Percentiles rank a stretch among this genome's conserved stretches.
Conservation (phyloP, 2,888 invertebrate genomes). For the Oegoconia quadripuncta region DNA sequence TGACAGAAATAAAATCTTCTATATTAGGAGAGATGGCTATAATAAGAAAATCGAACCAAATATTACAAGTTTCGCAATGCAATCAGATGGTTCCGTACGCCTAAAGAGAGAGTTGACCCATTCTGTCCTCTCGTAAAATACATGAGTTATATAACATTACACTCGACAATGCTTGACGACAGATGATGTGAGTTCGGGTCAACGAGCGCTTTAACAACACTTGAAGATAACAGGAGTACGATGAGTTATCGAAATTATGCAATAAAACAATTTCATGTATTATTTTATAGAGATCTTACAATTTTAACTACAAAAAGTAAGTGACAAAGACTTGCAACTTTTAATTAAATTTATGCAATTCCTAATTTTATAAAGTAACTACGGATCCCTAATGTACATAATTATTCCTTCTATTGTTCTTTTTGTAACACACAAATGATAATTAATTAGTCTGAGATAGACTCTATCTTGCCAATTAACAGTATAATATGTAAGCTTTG, state of each 20-base stretch:
- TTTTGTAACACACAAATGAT: too few species aligned
- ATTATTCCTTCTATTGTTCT: too few species aligned
- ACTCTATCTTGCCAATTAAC: background rate
- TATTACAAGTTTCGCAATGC: conserved; percentile 13
- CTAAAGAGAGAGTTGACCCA: conserved; percentile 15
- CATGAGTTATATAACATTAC: conserved; percentile 22
- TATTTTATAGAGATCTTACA: too few species aligned
- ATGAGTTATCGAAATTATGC: background rate
- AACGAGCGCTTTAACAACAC: conserved; percentile 1
- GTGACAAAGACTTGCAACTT: too few species aligned
- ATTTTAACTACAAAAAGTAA: too few species aligned
- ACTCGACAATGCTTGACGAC: conserved; percentile 17
- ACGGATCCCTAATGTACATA: too few species aligned
- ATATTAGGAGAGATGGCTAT: too few species aligned
- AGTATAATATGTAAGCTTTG: background rate
- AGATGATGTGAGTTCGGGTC: conserved; percentile 19
- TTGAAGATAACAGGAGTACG: conserved; percentile 1
- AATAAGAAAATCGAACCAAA: conserved; percentile 1
- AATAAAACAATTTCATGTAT: too few species aligned
- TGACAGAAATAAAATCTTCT: too few species aligned
- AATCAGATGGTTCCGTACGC: background rate
- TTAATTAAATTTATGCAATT: too few species aligned
- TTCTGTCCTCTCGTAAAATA: conserved; percentile 16
- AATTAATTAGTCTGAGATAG: background rate
- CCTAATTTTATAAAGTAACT: too few species aligned